A percentile compares a stretch with the other conserved stretches of the same genome.
These are phyloP conservation scores for Rhagonycha fulva DNA, from an alignment of 2,888 invertebrate species.

Conservation along the genomic window DNA sequence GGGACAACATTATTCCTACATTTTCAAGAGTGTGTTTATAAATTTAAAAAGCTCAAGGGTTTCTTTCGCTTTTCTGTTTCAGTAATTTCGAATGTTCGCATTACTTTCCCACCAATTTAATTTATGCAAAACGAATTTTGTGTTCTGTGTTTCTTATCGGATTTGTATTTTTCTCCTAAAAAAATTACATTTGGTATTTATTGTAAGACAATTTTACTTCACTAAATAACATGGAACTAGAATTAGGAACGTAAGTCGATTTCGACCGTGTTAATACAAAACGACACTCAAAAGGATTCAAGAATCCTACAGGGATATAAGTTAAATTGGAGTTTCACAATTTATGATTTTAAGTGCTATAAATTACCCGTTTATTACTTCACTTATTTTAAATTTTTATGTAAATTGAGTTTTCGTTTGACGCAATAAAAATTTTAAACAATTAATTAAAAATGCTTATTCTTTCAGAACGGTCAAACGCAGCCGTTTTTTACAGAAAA, in stretches of 20 bases:
- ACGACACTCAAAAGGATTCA: neutral
- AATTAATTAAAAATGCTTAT: constrained; percentile 15
- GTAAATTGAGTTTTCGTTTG: neutral
- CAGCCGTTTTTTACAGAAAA: constrained; percentile 57
- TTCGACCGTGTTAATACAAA: neutral
- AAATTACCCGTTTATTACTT: neutral
- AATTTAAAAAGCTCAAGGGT: neutral
- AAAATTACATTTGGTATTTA: neutral
- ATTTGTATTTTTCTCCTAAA: neutral
- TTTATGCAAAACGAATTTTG: neutral
- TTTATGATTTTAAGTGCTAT: neutral
- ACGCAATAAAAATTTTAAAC: neutral
- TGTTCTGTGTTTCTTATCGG: neutral
- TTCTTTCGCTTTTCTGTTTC: neutral
- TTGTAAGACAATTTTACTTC: neutral
- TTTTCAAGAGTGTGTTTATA: neutral
- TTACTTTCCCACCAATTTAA: neutral
- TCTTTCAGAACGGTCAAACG: constrained; percentile 55
- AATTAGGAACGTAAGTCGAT: neutral
- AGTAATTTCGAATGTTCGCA: neutral
- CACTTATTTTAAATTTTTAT: neutral
- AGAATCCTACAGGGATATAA: neutral
- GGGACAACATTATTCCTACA: neutral
- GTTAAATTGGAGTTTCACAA: neutral
- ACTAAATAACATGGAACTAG: neutral